phyloP scores from a whole-genome alignment of 1,140 invertebrate species.

The Vollenhovia emeryi region DNA sequence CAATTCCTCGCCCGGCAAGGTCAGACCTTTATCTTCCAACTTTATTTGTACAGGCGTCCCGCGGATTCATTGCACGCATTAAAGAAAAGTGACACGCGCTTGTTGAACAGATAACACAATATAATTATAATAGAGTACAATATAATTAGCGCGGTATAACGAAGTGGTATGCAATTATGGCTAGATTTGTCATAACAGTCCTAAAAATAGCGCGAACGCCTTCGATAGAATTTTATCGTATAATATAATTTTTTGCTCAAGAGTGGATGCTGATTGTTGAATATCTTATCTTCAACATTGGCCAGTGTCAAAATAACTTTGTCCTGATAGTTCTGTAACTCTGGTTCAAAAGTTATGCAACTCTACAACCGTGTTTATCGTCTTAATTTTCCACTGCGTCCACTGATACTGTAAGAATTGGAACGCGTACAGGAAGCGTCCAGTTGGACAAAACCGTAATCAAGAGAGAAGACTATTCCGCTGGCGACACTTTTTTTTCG shows the following conservation, averaged over 20 bases:
- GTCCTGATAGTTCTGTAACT: neutral
- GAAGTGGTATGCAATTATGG: neutral
- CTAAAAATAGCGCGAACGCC: neutral
- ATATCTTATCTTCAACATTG: constrained; percentile 11
- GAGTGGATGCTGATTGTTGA: neutral
- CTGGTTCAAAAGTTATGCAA: neutral
- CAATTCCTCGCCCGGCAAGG: constrained; percentile 64
- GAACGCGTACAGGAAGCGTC: neutral
- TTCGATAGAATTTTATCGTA: neutral
- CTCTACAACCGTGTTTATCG: neutral
- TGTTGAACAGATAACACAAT: constrained; percentile 6
- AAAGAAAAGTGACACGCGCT: neutral
- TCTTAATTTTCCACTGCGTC: neutral
- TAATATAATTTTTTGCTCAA: neutral
- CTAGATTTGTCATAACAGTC: neutral
- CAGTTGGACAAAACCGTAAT: neutral
- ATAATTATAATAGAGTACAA: neutral
- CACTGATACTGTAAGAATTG: neutral
- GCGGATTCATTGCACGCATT: neutral
- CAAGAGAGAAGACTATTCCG: neutral
- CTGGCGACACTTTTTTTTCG: neutral
- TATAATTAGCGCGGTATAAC: neutral
- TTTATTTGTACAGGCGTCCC: constrained; percentile 23
- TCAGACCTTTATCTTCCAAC: constrained; percentile 64
- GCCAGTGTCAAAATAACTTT: neutral